These are phyloP conservation scores for Drosophila incognita DNA, from an alignment of 2,888 invertebrate genomes.

Conservation along the genomic window DNA sequence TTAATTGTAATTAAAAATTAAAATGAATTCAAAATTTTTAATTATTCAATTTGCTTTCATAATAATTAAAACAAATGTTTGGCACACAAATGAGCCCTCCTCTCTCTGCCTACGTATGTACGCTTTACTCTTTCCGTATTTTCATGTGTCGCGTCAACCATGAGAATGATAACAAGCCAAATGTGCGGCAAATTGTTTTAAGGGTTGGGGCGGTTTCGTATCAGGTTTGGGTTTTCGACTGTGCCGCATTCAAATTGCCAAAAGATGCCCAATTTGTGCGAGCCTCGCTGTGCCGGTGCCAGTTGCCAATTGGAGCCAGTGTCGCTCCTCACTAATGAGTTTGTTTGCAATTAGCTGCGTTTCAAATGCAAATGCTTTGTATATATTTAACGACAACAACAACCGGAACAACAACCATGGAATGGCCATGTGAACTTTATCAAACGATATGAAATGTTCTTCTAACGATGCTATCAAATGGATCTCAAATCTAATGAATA, in stretches of 20 bases:
- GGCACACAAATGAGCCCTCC: slow-evolving; percentile 44
- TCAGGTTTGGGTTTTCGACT: slow-evolving; percentile 12
- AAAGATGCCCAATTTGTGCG: slow-evolving; percentile 59
- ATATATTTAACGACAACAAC: slow-evolving; percentile 8
- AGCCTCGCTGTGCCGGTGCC: slow-evolving; percentile 21
- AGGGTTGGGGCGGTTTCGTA: background rate
- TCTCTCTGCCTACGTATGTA: background rate
- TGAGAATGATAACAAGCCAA: slow-evolving; percentile 73
- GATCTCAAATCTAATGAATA: background rate
- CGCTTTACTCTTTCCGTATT: slow-evolving; percentile 18
- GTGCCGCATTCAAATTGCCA: slow-evolving; percentile 48
- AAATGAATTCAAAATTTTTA: slow-evolving; percentile 77
- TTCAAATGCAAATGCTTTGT: slow-evolving; percentile 61
- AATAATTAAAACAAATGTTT: slow-evolving; percentile 78
- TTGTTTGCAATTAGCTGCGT: slow-evolving; percentile 71
- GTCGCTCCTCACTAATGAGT: slow-evolving; percentile 67
- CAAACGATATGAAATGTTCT: slow-evolving; percentile 18
- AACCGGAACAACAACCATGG: slow-evolving; percentile 17
- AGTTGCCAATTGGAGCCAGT: slow-evolving; percentile 33
- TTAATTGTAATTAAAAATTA: slow-evolving; percentile 79
- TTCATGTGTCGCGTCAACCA: slow-evolving; percentile 56
- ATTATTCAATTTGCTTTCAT: slow-evolving; percentile 75
- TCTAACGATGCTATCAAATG: slow-evolving; percentile 4
- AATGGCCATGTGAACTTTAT: slow-evolving; percentile 32
- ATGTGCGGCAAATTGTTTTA: slow-evolving; percentile 52